Percentiles rank a stretch among this genome's conserved stretches.
phyloP scores from a whole-genome alignment of 2,888 invertebrate genomes.

The Heterodera filipjevi region DNA sequence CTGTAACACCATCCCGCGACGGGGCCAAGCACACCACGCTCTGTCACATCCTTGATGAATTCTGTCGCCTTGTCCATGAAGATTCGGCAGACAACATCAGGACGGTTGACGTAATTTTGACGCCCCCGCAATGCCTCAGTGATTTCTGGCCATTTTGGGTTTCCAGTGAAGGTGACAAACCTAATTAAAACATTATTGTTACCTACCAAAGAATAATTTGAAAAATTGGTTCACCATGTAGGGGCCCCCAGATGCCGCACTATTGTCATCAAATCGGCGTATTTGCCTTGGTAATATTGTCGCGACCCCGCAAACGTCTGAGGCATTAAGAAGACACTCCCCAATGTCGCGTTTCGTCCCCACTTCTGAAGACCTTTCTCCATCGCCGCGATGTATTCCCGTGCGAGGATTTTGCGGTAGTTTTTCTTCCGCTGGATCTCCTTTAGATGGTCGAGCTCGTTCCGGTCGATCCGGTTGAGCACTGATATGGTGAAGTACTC shows the following conservation, averaged over 20 bases:
- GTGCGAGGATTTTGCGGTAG: slow-evolving; percentile 23
- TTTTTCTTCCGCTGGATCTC: not conserved
- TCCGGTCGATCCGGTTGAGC: slow-evolving; percentile 24
- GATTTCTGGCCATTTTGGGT: slow-evolving; percentile 25
- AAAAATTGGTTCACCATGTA: slow-evolving; percentile 3
- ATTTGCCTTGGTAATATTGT: slow-evolving; percentile 12
- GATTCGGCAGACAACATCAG: slow-evolving; percentile 19
- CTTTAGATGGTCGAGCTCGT: slow-evolving; percentile 20
- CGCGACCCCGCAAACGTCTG: slow-evolving; percentile 14
- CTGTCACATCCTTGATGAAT: slow-evolving; percentile 19
- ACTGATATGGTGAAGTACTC: slow-evolving; percentile 25
- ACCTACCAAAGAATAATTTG: not conserved
- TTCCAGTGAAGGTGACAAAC: slow-evolving; percentile 28
- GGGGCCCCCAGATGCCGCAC: slow-evolving; percentile 12
- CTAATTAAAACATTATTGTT: not conserved
- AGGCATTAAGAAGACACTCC: not conserved
- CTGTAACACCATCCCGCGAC: slow-evolving; percentile 21
- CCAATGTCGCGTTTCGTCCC: not conserved
- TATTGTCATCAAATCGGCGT: slow-evolving; percentile 19
- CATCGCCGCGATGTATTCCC: slow-evolving; percentile 13
- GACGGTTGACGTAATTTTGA: slow-evolving; percentile 17
- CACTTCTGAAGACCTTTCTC: slow-evolving; percentile 7
- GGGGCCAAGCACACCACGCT: not conserved
- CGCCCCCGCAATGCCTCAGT: slow-evolving; percentile 8
- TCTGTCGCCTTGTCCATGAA: slow-evolving; percentile 21